Conservation (phyloP, 2,113 vertebrate genomes). For the Nesoenas mayeri region DNA sequence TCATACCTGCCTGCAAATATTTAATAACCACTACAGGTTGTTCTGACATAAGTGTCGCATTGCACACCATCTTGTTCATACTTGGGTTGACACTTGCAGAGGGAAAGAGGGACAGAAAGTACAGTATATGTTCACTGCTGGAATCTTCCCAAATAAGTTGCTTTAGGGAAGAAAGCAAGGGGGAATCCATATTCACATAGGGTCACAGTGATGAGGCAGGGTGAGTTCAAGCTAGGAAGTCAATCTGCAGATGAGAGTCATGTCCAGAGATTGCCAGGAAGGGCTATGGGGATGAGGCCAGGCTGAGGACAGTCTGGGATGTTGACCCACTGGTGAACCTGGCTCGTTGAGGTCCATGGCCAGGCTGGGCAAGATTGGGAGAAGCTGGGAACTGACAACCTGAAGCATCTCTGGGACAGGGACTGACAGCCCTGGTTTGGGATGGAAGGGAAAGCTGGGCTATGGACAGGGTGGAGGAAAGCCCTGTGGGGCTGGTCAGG, state of each 20-base stretch:
- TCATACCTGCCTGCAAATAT: neutral
- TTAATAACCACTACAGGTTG: neutral
- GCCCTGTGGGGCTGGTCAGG: neutral
- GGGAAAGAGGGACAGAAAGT: neutral
- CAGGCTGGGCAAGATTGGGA: neutral
- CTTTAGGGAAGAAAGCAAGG: neutral
- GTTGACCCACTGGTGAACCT: accelerated
- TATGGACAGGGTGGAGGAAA: neutral
- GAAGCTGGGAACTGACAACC: neutral
- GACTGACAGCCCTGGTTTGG: neutral
- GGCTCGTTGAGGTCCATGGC: accelerated
- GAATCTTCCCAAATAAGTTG: neutral
- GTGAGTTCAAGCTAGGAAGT: neutral
- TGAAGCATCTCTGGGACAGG: neutral
- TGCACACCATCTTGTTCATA: neutral
- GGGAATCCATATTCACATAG: neutral
- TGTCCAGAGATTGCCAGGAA: neutral
- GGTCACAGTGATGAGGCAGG: neutral
- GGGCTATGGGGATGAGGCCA: too few relatives aligned
- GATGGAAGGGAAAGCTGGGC: neutral
- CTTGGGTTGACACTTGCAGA: neutral
- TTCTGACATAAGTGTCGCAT: neutral
- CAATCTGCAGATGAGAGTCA: neutral
- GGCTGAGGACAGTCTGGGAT: neutral
- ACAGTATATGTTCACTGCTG: neutral